phyloP scores from a whole-genome alignment of 37 sponge, comb jelly and placozoan genomes.

The Aphrocallistes beatrix region DNA sequence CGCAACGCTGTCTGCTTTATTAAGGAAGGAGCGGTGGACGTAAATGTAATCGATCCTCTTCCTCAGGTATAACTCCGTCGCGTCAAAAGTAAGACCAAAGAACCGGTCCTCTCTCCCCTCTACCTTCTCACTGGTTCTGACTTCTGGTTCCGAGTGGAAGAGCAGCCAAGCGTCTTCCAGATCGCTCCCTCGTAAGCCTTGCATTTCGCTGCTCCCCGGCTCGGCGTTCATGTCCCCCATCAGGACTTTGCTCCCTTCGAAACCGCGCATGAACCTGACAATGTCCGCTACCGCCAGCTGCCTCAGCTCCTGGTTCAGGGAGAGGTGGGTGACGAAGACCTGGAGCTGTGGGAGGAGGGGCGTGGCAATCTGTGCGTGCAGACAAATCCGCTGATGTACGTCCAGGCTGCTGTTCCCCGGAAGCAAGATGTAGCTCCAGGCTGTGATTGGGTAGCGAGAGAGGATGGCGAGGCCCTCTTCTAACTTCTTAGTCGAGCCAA shows the following conservation, averaged over 20 bases:
- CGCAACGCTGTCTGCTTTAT: not conserved
- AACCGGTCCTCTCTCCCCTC: not conserved
- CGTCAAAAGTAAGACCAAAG: not conserved
- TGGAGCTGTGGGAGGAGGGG: slow-evolving; percentile 40
- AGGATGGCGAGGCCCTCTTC: slow-evolving; percentile 71
- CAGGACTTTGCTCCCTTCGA: slow-evolving; percentile 32
- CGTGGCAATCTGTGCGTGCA: slow-evolving; percentile 48
- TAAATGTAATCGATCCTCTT: not conserved
- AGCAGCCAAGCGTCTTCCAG: not conserved
- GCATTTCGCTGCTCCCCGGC: slow-evolving; percentile 18
- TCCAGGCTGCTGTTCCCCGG: slow-evolving; percentile 34
- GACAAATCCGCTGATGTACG: slow-evolving; percentile 58
- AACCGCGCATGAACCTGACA: slow-evolving; percentile 26
- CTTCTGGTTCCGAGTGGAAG: not conserved
- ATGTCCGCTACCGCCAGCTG: slow-evolving; percentile 35
- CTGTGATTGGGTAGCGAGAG: slow-evolving; percentile 48
- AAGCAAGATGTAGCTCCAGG: slow-evolving; percentile 42
- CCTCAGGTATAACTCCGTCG: not conserved
- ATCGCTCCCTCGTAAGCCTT: not conserved
- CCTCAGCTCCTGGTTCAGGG: slow-evolving; percentile 37
- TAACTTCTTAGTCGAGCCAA: not conserved
- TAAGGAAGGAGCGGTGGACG: not conserved
- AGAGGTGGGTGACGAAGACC: slow-evolving; percentile 62
- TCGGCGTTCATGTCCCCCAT: slow-evolving; percentile 69
- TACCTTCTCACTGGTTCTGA: not conserved